Evolutionary conservation across 2,113 vertebrate genomes (phyloP).

Genomic region (Hiodon alosoides): DNA sequence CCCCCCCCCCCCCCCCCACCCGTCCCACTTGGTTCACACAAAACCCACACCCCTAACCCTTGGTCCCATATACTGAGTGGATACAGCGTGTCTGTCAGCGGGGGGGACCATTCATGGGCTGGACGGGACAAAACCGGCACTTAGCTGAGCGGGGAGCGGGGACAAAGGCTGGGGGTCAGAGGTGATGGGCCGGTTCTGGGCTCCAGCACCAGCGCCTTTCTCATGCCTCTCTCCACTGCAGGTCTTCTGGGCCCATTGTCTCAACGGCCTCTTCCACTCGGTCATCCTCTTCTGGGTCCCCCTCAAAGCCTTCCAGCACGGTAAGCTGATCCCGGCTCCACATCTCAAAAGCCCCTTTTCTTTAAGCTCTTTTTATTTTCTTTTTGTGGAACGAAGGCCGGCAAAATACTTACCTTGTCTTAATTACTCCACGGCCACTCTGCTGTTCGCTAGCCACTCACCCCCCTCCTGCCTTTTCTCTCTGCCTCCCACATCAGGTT

Average conservation of each 20-base stretch:
- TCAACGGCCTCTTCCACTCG: constrained; percentile 99
- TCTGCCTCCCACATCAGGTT: background rate
- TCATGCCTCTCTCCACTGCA: constrained; percentile 72
- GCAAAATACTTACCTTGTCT: constrained; percentile 23
- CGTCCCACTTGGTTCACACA: background rate
- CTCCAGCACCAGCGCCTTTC: constrained; percentile 68
- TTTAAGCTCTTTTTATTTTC: background rate
- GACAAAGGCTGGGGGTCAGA: constrained; percentile 83
- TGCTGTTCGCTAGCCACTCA: background rate
- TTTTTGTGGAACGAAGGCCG: background rate
- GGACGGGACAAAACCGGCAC: constrained; percentile 83
- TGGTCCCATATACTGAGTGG: constrained; percentile 59
- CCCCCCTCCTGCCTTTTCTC: background rate
- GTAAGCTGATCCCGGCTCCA: constrained; percentile 63
- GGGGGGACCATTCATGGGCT: constrained; percentile 71
- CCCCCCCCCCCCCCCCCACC: constrained; percentile 30
- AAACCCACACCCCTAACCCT: constrained; percentile 32
- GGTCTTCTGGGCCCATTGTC: constrained; percentile 99
- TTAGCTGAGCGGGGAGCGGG: constrained; percentile 78
- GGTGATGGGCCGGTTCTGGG: constrained; percentile 80
- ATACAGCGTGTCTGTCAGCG: constrained; percentile 91
- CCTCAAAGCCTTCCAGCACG: constrained; percentile 93
- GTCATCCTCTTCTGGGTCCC: constrained; percentile 99
- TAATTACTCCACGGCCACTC: background rate
- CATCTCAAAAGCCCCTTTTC: background rate